A percentile compares a stretch with the other conserved stretches of the same genome.
phyloP scores from a whole-genome alignment of 2,113 vertebrate genomes.

The Crotalus viridis region DNA sequence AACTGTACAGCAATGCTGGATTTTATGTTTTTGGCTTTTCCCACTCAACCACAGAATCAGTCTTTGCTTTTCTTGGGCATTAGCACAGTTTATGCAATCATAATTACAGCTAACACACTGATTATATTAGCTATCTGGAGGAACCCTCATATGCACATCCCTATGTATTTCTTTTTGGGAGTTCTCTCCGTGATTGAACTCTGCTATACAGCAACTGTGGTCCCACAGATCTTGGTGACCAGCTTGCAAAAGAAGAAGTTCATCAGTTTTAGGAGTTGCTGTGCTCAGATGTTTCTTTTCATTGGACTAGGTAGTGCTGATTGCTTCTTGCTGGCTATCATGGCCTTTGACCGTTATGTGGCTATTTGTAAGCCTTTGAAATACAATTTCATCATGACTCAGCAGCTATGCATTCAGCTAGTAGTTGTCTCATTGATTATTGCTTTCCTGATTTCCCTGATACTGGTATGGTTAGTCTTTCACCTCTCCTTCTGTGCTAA shows the following conservation, averaged over 20 bases:
- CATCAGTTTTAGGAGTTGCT: constrained; percentile 48
- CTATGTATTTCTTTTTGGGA: constrained; percentile 61
- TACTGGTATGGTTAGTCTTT: constrained; percentile 50
- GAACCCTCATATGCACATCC: constrained; percentile 41
- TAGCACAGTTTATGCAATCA: constrained; percentile 33
- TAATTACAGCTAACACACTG: constrained; percentile 46
- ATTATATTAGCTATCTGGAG: constrained; percentile 35
- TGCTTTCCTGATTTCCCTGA: constrained; percentile 45
- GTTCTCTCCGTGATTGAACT: constrained; percentile 52
- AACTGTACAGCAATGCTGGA: constrained; percentile 37
- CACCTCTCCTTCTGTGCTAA: constrained; percentile 50
- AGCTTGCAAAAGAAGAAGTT: constrained; percentile 10
- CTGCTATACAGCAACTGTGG: constrained; percentile 49
- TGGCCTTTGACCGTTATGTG: constrained; percentile 57
- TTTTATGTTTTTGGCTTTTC: constrained; percentile 54
- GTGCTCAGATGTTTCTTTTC: constrained; percentile 52
- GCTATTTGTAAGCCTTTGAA: constrained; percentile 54
- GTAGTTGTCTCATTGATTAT: constrained; percentile 17
- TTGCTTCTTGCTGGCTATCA: constrained; percentile 52
- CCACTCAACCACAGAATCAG: background rate
- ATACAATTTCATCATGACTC: constrained; percentile 48
- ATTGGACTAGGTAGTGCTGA: constrained; percentile 45
- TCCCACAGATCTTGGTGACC: constrained; percentile 52
- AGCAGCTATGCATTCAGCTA: constrained; percentile 34
- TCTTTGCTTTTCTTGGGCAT: constrained; percentile 34